Percentiles rank a stretch among this genome's conserved stretches.
These are phyloP conservation scores for Vireo altiloquus DNA, from an alignment of 2,113 vertebrate species.

Conservation along the genomic window DNA sequence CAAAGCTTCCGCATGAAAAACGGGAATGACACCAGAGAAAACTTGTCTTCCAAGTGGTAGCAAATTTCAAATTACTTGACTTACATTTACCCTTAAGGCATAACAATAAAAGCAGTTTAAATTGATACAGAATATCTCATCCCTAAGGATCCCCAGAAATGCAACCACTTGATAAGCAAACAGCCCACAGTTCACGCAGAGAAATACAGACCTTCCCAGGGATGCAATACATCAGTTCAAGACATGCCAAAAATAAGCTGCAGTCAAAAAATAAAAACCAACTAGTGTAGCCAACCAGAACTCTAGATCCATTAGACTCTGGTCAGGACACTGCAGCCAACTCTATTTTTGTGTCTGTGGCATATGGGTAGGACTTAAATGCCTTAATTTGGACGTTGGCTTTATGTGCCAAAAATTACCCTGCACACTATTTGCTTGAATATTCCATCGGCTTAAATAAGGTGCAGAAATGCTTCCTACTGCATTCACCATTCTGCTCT, in stretches of 20 bases:
- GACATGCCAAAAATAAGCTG: conserved; percentile 5
- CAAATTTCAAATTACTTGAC: not conserved
- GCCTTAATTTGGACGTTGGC: not conserved
- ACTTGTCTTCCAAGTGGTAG: not conserved
- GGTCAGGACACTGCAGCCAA: not conserved
- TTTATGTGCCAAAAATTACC: not conserved
- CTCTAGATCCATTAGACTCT: not conserved
- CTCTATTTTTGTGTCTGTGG: not conserved
- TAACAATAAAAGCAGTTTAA: conserved; percentile 27
- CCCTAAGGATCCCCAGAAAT: conserved; percentile 35
- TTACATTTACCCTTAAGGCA: not conserved
- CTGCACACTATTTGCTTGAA: not conserved
- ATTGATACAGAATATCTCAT: not conserved
- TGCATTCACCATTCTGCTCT: not conserved
- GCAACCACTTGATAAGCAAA: not conserved
- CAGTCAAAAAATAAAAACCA: conserved; percentile 14
- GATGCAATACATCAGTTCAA: not conserved
- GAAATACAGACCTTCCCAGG: not conserved
- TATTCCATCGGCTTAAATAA: not conserved
- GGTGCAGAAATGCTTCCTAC: not conserved
- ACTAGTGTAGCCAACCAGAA: not conserved
- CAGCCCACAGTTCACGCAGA: not conserved
- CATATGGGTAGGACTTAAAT: not conserved
- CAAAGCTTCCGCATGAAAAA: not conserved
- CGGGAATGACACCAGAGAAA: not conserved